Base-by-base conservation (phyloP, 2,797 vertebrate species). In the Babyrousa celebensis region DNA sequence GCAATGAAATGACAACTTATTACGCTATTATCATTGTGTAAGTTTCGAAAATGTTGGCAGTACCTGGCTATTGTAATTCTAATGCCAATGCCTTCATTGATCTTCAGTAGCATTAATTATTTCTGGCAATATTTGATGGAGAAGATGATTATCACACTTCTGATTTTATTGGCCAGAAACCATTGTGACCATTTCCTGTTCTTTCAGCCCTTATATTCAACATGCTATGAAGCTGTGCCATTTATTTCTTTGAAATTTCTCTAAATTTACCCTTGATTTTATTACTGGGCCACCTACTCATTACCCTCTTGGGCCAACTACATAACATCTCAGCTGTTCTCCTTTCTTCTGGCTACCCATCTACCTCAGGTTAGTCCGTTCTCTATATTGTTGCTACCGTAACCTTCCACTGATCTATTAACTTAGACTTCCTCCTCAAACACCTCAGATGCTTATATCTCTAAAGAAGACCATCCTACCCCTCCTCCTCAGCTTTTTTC, bases 171-270 rank as follows among this genome's bases (percentile, higher is more conserved):
- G 84, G 36, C 80, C 63, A 25, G 72, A 56, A 63, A 52, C 12
- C 8, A 65, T 32, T 77, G 85, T 68, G 15, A 85, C 48, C 18
- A 94, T 36, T 25, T 72, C 12, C 32, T 75, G 52, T 63, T 83
- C 29, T 95, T 82, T 43, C 36, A 43, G 48, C 5, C 0, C n/a
- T 83, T 48, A 32, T 4, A 68, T 86, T 82, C 78, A 58, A 23
- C 72, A 23, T 68, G 27, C 70, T 71, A 27, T 84, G 87, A 86
- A 43, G 27, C 32, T 56, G 21, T 56, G 4, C 11, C 17, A n/a
- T 68, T 32, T 80, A 70, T 83, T 68, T 84, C 32, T 85, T 82
- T 65, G 74, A 89, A 52, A 72, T 60, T 23, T 92, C 82, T 82
- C 25, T 75, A 92, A 32, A 65, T 68, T 85, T 20, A 12, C 17